A percentile compares a stretch with the other conserved stretches of the same genome.
These are phyloP conservation scores for Rostratula benghalensis DNA, from an alignment of 2,113 vertebrate species.

Conservation along the genomic window DNA sequence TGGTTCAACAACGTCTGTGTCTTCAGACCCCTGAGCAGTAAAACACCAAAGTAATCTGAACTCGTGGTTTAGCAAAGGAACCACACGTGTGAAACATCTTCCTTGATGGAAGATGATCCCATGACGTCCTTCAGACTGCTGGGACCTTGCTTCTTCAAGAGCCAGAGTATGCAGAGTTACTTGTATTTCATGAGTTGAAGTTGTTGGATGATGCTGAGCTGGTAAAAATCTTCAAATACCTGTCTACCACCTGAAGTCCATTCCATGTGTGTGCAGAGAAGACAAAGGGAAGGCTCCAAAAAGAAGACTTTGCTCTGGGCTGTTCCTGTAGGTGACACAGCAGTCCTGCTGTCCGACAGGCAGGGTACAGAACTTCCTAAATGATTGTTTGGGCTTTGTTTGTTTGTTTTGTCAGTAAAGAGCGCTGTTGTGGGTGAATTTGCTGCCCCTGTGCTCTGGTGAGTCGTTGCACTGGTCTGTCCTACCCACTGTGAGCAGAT, in stretches of 20 bases:
- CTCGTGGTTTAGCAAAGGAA: not conserved
- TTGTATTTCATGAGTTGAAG: not conserved
- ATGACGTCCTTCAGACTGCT: not conserved
- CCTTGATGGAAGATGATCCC: not conserved
- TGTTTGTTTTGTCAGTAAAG: not conserved
- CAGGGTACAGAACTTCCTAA: not conserved
- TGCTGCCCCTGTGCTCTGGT: not conserved
- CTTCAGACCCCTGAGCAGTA: not conserved
- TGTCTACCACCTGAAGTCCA: not conserved
- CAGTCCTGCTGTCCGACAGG: too few species aligned
- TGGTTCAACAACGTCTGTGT: not conserved
- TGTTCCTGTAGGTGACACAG: not conserved
- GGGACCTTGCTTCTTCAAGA: not conserved
- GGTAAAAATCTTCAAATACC: not conserved
- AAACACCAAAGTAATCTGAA: not conserved
- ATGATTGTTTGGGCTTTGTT: too few species aligned
- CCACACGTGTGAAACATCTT: not conserved
- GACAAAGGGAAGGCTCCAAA: not conserved
- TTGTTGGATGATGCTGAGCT: not conserved
- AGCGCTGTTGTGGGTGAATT: not conserved
- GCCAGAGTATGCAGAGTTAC: not conserved
- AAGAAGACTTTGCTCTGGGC: not conserved
- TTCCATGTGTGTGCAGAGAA: accelerated
- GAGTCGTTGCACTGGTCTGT: not conserved
- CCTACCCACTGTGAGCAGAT: not conserved